Base-by-base conservation (phyloP, 2,113 vertebrate genomes). In the Malurus melanocephalus region DNA sequence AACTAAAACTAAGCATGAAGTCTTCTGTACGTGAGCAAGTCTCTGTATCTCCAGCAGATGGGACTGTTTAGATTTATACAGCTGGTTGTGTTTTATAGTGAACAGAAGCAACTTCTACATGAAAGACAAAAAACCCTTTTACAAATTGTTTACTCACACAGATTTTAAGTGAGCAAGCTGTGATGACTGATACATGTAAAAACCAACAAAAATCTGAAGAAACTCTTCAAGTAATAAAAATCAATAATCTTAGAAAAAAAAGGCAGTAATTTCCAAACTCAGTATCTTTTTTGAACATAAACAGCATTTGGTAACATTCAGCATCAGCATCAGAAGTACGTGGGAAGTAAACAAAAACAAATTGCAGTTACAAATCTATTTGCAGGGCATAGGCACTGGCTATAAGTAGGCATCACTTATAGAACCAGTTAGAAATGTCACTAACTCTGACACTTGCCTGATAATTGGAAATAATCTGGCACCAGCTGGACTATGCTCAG, bases 21-120 rank as follows among this genome's bases (percentile, higher is more conserved):
- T 64, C 13, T 53, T 30, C 3, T 16, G 13, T 52, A 82, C 49
- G 68, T 43, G 6, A 91, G 89, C 51, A 90, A 82, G 32, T 87
- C 86, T 87, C 64, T 56, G 2, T 38, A 26, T 62, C 55, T 93
- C 94, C 96, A 96, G 92, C 81, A 96, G 95, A 81, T 96, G 95
- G 94, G 80, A 93, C 94, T 95, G 61, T 93, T 96, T 80, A 88
- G 73, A 75, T 87, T 83, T 59, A 75, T 49, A 78, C 35, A 68
- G 67, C 21, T 67, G 46, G 68, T 1, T 69, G 23, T 0, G 0
- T 67, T 67, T 64, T 53, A 51, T 1, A 91, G 26, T 11, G 22
- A 90, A 74, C 22, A 78, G 11, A 84, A 75, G 4, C 16, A 73
- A 53, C 10, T 62, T 65, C 19, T 10, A 52, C 13, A 32, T 16